These are phyloP conservation scores for Ginglymostoma cirratum DNA, from an alignment of 2,113 vertebrate species.

Conservation along the genomic window DNA sequence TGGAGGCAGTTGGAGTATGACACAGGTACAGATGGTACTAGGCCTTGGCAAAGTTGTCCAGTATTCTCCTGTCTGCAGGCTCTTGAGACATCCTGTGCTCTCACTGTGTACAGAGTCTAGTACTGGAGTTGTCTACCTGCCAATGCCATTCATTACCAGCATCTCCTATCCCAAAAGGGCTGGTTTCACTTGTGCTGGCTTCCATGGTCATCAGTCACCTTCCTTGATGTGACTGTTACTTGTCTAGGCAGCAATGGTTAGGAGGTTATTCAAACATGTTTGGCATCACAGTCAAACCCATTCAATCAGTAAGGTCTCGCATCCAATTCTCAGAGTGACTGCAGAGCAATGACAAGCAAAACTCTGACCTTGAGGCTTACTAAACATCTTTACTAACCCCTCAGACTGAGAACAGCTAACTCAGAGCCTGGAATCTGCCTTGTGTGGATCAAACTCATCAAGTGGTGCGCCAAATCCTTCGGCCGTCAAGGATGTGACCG, in stretches of 20 bases:
- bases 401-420: neutral
- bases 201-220: neutral
- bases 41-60: slow-evolving; percentile 27
- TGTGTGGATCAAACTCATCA: neutral
- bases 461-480: neutral
- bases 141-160: slow-evolving; percentile 5
- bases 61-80: neutral
- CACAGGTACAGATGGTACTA: slow-evolving; percentile 14
- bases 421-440: neutral
- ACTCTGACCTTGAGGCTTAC: neutral
- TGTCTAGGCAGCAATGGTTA: neutral
- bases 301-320: neutral
- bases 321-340: neutral
- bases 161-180: neutral
- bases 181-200: neutral
- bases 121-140: neutral
- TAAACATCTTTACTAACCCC: neutral
- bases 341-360: neutral
- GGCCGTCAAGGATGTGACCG: neutral
- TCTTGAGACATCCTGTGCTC: neutral
- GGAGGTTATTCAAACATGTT: neutral
- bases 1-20: neutral
- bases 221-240: neutral
- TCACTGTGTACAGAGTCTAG: neutral
- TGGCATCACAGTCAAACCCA: neutral